These are phyloP conservation scores for Circaetus gallicus DNA, from an alignment of 2,113 vertebrate species.

Conservation along the genomic window DNA sequence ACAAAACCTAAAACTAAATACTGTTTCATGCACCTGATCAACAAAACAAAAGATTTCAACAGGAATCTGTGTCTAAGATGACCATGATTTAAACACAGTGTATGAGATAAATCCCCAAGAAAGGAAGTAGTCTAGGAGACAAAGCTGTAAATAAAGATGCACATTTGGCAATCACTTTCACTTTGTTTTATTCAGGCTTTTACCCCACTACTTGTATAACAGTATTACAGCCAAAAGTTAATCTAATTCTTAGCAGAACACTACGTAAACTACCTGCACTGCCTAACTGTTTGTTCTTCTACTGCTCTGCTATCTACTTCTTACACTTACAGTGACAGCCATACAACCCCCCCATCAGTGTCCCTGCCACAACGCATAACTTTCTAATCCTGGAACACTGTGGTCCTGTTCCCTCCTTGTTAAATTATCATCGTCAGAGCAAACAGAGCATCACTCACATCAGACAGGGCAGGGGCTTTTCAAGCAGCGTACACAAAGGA, in stretches of 20 bases:
- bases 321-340: background rate
- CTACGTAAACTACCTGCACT: background rate
- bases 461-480: background rate
- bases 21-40: background rate
- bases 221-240: background rate
- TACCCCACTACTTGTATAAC: background rate
- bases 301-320: background rate
- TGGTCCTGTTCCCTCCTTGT: background rate
- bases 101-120: background rate
- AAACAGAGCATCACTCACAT: rapidly evolving
- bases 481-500: background rate
- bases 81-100: background rate
- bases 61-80: background rate
- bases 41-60: background rate
- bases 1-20: background rate
- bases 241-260: background rate
- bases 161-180: rapidly evolving
- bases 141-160: background rate
- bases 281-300: background rate
- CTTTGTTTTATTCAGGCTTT: background rate
- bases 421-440: background rate
- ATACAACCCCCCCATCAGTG: too few species aligned
- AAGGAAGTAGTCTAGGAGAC: background rate
- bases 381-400: background rate
- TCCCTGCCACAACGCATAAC: background rate